These are phyloP conservation scores for Protaetia brevitarsis DNA, from an alignment of 1,140 invertebrate species.

Conservation along the genomic window DNA sequence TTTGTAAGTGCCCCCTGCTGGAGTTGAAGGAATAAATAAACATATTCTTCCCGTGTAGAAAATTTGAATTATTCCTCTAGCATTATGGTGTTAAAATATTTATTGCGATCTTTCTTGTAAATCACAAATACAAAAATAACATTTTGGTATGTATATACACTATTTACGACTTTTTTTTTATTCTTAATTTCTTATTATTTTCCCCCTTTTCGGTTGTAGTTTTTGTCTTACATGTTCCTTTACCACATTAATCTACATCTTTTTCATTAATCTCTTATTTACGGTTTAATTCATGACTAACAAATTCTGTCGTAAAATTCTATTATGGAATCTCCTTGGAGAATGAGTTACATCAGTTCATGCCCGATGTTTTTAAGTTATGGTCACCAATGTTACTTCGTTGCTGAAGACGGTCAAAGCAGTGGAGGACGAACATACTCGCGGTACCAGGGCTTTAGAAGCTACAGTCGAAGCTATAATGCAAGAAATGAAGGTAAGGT, in stretches of 20 bases:
- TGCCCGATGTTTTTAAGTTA: slow-evolving; percentile 67
- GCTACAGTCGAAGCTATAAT: slow-evolving; percentile 97
- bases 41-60: background rate
- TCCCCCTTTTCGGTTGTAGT: background rate
- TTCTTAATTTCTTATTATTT: background rate
- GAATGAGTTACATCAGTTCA: no score
- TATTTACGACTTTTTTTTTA: background rate
- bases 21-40: slow-evolving; percentile 7
- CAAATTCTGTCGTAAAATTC: no score
- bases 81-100: no score
- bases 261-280: background rate
- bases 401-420: slow-evolving; percentile 98
- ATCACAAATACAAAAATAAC: no score
- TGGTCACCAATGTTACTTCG: slow-evolving; percentile 99
- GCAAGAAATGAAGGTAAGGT: slow-evolving; percentile 86
- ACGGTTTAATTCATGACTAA: background rate
- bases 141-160: slow-evolving; percentile 17
- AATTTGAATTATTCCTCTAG: no score
- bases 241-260: background rate
- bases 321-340: no score
- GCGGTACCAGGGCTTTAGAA: slow-evolving; percentile 95
- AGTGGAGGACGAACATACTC: slow-evolving; percentile 96
- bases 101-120: no score
- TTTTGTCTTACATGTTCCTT: slow-evolving; percentile 4
- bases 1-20: slow-evolving; percentile 14